phyloP scores from a whole-genome alignment of 1,140 invertebrate genomes.

The Zaprionus gabonicus region DNA sequence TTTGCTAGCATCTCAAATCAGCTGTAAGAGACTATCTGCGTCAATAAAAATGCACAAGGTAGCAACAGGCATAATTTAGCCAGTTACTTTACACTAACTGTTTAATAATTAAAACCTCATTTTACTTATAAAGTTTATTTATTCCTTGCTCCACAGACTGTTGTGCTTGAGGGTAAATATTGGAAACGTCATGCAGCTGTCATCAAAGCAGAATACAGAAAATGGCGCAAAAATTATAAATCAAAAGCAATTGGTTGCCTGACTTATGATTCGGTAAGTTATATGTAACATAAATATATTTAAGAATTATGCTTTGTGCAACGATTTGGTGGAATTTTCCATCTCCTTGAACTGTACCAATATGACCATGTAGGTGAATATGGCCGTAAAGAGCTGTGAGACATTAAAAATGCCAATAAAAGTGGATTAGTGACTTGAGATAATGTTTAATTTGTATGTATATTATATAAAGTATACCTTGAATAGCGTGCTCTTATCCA shows the following conservation, averaged over 20 bases:
- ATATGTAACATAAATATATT: too few species aligned
- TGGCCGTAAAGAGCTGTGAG: conserved; percentile 72
- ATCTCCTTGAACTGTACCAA: conserved; percentile 79
- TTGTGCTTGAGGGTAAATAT: conserved; percentile 89
- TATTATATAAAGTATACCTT: conserved; percentile 51
- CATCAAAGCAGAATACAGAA: conserved; percentile 99
- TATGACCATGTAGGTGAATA: conserved; percentile 82
- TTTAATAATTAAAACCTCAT: background rate
- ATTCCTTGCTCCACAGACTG: conserved; percentile 57
- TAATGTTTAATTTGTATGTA: background rate
- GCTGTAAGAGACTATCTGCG: conserved; percentile 20
- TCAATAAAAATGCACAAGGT: conserved; percentile 36
- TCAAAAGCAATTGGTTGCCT: conserved; percentile 91
- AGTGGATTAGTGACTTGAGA: background rate
- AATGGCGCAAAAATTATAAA: conserved; percentile 98
- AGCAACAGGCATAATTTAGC: background rate
- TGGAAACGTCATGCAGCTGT: conserved; percentile 99
- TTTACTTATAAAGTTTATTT: conserved; percentile 2
- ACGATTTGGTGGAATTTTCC: conserved; percentile 66
- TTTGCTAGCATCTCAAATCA: conserved; percentile 28
- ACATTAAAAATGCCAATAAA: conserved; percentile 4
- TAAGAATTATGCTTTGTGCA: conserved; percentile 39
- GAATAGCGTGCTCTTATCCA: conserved; percentile 77
- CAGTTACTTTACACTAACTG: background rate
- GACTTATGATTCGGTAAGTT: conserved; percentile 90